Evolutionary conservation across 2,888 invertebrate species (phyloP), one percentile per base, ranked within the genome.

Genomic region (Epirrita christyi): DNA sequence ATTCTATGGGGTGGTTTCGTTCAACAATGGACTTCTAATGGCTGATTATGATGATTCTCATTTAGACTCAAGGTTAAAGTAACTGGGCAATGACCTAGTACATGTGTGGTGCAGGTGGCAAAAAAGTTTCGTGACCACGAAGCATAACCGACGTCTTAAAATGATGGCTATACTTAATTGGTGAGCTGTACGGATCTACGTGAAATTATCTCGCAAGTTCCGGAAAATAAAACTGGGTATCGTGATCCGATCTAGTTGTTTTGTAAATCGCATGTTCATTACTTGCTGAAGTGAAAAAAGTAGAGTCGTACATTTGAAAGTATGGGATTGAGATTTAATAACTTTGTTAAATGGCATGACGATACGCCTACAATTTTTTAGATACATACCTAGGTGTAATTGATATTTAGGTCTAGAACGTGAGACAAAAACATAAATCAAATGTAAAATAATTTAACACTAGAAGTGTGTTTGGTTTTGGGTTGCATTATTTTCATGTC

Each of bases 151-250:
- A 81, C 61, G 64, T 75, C 34, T 55, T 68, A 70, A 79, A 73
- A 79, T 81, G 71, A 86, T 83, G 80, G 72, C 73, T 77, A 51
- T 60, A 68, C 55, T 76, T 82, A 83, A 86, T 85, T 84, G 80
- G 45, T 47, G 59, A 77, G 81, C 76, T 79, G 73, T 76, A 71
- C 72, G 71, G 68, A 79, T 78, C 80, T 76, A 80, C 75, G 78
- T 81, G 81, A 74, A 86, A 74, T 86, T 21, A 87, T 86, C 79
- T 66, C 66, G 66, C 71, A 60, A 86, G 82, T 86, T 86, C 85
- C 88, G 83, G 80, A 83, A 76, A 72, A 72, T 72, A 78, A 77
- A 75, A 75, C 70, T 72, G 71, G 74, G 74, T 70, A 71, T 72
- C 68, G 72, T 76, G 83, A 83, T 83, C 67, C 78, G 82, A 85